Base-by-base conservation (phyloP, 2,797 vertebrate species). In the Florisuga fusca region DNA sequence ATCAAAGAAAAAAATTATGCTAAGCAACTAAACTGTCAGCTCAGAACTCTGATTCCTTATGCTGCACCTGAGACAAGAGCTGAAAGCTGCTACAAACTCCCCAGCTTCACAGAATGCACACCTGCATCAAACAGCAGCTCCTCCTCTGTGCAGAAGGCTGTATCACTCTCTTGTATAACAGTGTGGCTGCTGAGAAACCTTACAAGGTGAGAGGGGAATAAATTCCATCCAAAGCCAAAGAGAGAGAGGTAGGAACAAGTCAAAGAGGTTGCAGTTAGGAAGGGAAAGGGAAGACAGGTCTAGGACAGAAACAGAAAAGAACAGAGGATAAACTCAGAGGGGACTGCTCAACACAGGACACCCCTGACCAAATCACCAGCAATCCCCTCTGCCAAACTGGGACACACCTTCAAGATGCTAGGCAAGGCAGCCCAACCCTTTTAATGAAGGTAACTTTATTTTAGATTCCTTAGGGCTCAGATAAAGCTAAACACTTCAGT, bases 221-320 rank as follows among this genome's bases (percentile, higher is more conserved):
- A 92, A 87, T 74, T 87, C 71, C 72, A 63, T 4, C 34, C 74
- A 87, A 79, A 96, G 67, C 19, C 10, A 4, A 89, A 83, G 29
- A 62, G 15, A 64, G 45, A 78, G 69, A 69, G 63, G 46, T 36
- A 89, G 36, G 53, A 89, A 85, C 12, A 91, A 92, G 45, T 20
- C 72, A 92, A 80, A 89, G 64, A 93, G 50, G 50, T 43, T 41
- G 68, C 64, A 87, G 61, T 68, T 85, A 67, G 50, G 64, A 87
- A 89, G 41, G 61, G 59, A 82, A 91, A 82, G 41, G 57, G 48
- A 94, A 76, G 34, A 80, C 25, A 71, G 27, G 53, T 80, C 61
- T 77, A 89, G 38, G 27, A 74, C 53, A 91, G 74, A 87, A 89
- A 92, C 10, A 66, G 29, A 78, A 73, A 84, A 78, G 77, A 84